Percentiles rank a stretch among this genome's conserved stretches.
These are phyloP conservation scores for Amblyteles armatorius DNA, from an alignment of 2,888 invertebrate species.

Conservation along the genomic window DNA sequence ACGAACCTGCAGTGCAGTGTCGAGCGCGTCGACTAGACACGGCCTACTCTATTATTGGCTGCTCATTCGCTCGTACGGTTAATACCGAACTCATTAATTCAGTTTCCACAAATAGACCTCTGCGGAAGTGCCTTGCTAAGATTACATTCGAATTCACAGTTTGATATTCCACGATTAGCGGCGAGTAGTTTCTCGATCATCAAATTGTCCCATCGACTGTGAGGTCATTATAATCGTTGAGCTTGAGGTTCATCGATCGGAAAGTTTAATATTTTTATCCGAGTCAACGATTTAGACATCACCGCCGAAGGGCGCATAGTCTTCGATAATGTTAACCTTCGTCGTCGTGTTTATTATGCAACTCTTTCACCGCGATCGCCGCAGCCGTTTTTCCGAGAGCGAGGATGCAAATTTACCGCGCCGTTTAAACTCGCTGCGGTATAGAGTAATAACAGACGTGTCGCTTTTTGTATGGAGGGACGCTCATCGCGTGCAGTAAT, in stretches of 20 bases:
- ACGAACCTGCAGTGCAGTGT: neutral
- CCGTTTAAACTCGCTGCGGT: neutral
- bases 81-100: slow-evolving; percentile 1
- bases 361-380: neutral
- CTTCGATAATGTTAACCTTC: neutral
- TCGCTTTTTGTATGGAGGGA: slow-evolving; percentile 12
- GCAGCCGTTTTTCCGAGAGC: neutral
- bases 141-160: neutral
- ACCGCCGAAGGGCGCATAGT: neutral
- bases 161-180: neutral
- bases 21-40: neutral
- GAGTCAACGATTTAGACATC: neutral
- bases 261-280: neutral
- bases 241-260: neutral
- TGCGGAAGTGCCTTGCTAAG: neutral
- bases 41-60: neutral
- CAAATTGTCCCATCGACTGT: neutral
- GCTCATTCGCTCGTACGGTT: neutral
- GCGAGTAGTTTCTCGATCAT: too few relatives aligned
- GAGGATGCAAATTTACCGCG: slow-evolving; percentile 14
- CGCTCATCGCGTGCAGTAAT: slow-evolving; percentile 15
- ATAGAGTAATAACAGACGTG: neutral
- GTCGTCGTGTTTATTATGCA: neutral
- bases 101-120: neutral
- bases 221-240: neutral